phyloP scores from a whole-genome alignment of 2,797 vertebrate species.

The Diceros bicornis region DNA sequence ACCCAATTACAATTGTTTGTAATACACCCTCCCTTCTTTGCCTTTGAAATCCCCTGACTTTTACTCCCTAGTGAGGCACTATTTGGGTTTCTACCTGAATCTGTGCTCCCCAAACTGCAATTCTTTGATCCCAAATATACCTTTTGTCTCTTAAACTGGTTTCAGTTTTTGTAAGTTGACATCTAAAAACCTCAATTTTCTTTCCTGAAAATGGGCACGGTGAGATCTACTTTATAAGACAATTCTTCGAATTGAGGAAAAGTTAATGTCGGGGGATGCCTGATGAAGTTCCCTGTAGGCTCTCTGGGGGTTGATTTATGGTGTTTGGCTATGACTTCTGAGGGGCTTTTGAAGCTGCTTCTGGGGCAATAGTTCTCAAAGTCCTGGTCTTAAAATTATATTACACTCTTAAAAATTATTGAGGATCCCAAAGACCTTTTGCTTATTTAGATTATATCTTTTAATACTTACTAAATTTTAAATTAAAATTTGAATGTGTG shows the following conservation, averaged over 20 bases:
- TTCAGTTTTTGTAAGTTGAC: too few species aligned
- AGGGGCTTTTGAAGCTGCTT: not conserved
- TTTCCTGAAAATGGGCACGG: not conserved
- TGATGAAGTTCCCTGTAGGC: too few species aligned
- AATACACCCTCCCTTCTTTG: too few species aligned
- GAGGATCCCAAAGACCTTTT: not conserved
- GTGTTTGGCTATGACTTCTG: not conserved
- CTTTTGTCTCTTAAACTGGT: too few species aligned
- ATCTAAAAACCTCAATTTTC: not conserved
- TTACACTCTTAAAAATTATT: not conserved
- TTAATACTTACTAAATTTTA: slow-evolving; percentile 33
- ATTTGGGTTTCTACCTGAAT: too few species aligned
- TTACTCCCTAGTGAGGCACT: too few species aligned
- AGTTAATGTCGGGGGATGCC: not conserved
- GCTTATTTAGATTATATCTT: not conserved
- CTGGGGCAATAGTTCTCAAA: not conserved
- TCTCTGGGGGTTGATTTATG: not conserved
- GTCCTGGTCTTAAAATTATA: not conserved
- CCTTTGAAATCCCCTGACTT: too few species aligned
- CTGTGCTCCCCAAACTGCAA: too few species aligned
- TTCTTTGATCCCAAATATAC: too few species aligned
- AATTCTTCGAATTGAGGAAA: not conserved
- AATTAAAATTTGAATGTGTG: not conserved
- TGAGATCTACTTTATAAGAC: not conserved
- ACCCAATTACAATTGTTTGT: too few species aligned